Base-by-base conservation (phyloP, 2,888 invertebrate species). In the Gymnosoma rotundatum region DNA sequence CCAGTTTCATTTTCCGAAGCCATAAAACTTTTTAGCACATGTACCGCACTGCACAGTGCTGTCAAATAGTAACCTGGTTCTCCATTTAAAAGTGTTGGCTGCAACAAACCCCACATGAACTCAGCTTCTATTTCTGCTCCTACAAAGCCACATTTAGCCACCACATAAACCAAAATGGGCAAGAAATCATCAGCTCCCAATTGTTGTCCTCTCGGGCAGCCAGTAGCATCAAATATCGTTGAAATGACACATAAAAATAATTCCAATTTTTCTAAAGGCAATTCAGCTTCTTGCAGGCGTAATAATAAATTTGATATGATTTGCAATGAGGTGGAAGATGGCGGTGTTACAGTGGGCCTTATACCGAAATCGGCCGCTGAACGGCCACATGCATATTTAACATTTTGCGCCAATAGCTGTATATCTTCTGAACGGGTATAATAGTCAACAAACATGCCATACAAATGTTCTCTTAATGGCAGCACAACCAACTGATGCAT, bases 31-130 rank as follows among this genome's bases (percentile, higher is more conserved):
- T 92, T 92, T 54, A 92, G 89, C 60, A 92, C 92, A 87, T 92
- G 92, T 0, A 98, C 97, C 21, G 98, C 98, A 74, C 98, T 97
- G 90, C 98, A 98, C 72, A 99, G 93, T 0, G 98, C 97, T 0
- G 98, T 98, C 81, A 99, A 94, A 91, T 98, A 98, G 92, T 98
- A 99, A 6, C 98, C 98, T 0, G 98, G 98, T 91, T 98, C 98
- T 4, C 98, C 98, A 0, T 96, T 96, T 66, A 98, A 93, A 70
- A 98, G 93, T 0, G 98, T 97, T 1, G 97, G 97, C 81, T 98
- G 98, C 48, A 99, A 93, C 52, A 99, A 93, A 3, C 96, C 98
- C 94, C 98, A 98, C 98, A 99, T 99, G 91, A 98, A 97, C 90
- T 98, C 98, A 0, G 98, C 98, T 91, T 99, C 98, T 78, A 98